Base-by-base conservation (phyloP, 1,140 invertebrate genomes). In the Conus betulinus region DNA sequence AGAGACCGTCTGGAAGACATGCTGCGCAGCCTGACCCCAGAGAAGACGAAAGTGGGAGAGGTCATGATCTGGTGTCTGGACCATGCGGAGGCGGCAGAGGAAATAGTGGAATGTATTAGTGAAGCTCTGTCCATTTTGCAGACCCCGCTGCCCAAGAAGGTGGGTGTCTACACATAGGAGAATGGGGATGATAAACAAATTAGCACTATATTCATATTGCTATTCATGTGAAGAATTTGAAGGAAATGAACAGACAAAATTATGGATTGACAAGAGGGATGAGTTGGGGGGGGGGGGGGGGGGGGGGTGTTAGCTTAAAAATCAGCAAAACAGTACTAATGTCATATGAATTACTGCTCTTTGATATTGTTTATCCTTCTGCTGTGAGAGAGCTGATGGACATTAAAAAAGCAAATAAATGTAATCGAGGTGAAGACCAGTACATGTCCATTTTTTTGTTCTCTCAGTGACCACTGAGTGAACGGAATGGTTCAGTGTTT, bases 1-100 rank as follows among this genome's bases (percentile, higher is more conserved):
- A 96, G 98, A 91, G 98, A 99, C 94, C 96, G 98, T 27, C 96
- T 99, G 63, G 98, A 99, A 96, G 97, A 99, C 94, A 96, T 99
- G 91, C 96, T 99, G 63, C 96, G 98, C 71, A 97, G 97, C 88
- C 96, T 99, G 91, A 97, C 97, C 0, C 98, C 98, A 0, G 98
- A 99, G 94, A 96, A 98, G 91, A 95, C 96, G 85, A 97, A 97
- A 95, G 91, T 96, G 55, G 95, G 93, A 11, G 94, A 99, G 95
- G 97, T 97, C 0, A 99, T 99, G 99, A 97, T 99, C 51, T 99
- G 99, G 96, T 99, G 99, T 95, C 97, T 99, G 88, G 99, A 99
- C 94, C 99, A 99, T 96, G 98, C 98, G 39, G 99, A 99, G 95
- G 98, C 98, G 82, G 98, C 97, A 23, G 98, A 99, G 93, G 99